Percentiles rank a stretch among this genome's conserved stretches.
phyloP scores from a whole-genome alignment of 1,140 invertebrate genomes.

The Neoseiulus cucumeris region DNA sequence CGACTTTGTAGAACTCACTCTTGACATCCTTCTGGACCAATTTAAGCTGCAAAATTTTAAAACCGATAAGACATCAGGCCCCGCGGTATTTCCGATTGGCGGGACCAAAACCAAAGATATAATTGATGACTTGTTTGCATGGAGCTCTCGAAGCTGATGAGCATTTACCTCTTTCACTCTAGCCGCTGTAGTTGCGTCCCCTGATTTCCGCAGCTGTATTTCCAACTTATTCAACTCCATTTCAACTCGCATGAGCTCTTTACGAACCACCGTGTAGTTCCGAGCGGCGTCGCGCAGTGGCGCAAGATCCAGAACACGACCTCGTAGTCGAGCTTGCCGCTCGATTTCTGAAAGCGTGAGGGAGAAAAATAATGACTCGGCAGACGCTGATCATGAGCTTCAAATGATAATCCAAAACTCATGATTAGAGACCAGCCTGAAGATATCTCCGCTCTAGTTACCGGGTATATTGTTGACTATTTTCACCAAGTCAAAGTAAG shows the following conservation, averaged over 20 bases:
- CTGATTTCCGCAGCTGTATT: background rate
- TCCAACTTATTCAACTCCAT: background rate
- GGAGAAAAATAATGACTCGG: background rate
- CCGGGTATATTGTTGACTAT: conserved; percentile 1
- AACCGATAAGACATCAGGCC: no score
- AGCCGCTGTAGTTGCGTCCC: background rate
- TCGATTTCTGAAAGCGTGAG: background rate
- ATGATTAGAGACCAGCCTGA: background rate
- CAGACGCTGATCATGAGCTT: no score
- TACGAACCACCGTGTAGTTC: conserved; percentile 4
- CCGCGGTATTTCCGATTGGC: no score
- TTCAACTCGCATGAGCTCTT: background rate
- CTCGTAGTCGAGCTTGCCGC: background rate
- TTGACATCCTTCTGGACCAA: background rate
- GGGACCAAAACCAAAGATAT: no score
- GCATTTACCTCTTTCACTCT: background rate
- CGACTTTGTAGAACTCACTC: conserved; percentile 2
- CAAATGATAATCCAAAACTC: no score
- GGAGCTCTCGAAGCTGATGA: no score
- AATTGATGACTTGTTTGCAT: no score
- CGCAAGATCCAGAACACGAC: background rate
- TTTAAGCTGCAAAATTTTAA: background rate
- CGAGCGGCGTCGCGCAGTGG: background rate
- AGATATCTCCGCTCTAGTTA: background rate
- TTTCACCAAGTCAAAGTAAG: background rate